Base-by-base conservation (phyloP, 2,888 invertebrate genomes). In the Tineola bisselliella region DNA sequence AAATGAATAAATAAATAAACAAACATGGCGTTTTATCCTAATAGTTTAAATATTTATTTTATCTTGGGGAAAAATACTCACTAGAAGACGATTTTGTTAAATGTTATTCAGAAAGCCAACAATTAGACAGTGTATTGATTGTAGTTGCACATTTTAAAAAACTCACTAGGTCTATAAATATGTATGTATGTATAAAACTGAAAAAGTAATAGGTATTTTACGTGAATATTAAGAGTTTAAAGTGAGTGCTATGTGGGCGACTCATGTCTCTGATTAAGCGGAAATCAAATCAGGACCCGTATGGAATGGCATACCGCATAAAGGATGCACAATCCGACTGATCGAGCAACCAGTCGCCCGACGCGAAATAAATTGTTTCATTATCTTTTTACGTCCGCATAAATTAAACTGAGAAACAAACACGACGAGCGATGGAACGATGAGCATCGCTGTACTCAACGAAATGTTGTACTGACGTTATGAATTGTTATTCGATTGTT, bases 301-400 rank as follows among this genome's bases (percentile, higher is more conserved):
- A 58, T 58, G 33, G n/a, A 58, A 58, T 33, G 58, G 58, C 33
- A 58, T 25, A 54, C 11, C 25, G 54, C 54, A 54, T 25, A 54
- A 25, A 54, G 43, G 31, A 33, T 59, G 59, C 12, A 17, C 59
- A 44, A 44, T 15, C 8, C 43, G 17, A 44, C 30, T 31, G 60
- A 48, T 59, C 44, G 33, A n/a, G 38, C 57, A 60, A 61, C 62
- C 63, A 58, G 60, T 61, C 60, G 59, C 59, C 19, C 17, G 44
- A 48, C 59, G 57, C 61, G 59, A 61, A 63, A 63, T 63, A 63
- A 62, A 64, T 64, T 61, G 61, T 64, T 60, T 61, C 61, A 62
- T 64, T 64, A 63, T 64, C 63, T 61, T 63, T 63, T 62, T 62
- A 63, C 62, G 63, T 62, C 59, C 62, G 61, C 63, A 63, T 64